Base-by-base conservation (phyloP, 2,888 invertebrate species). In the Mycalesis mineus region DNA sequence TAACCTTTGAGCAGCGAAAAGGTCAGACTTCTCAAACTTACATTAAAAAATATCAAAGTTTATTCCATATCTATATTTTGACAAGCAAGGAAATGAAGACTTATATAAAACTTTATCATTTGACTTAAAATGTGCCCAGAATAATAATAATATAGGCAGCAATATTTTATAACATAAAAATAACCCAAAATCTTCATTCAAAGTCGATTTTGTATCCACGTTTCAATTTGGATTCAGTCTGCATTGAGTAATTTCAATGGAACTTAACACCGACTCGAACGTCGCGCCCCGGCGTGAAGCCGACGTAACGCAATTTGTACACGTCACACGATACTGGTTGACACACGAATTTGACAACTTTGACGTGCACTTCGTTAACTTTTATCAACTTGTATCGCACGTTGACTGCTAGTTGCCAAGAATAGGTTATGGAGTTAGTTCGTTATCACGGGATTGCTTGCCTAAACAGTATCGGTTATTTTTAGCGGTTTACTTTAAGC, bases 231-330 rank as follows among this genome's bases (percentile, higher is more conserved):
- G 13, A 15, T 40, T 28, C 28, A 42, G 7, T 42, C n/a, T 7
- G n/a, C 33, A 47, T 47, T 17, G 48, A 22, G 17, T 37, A n/a
- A 47, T 36, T 48, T 4, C 48, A 17, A 36, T 36, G 22, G 41
- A 29, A 36, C 14, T 11, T 40, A 56, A 50, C 11, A 33, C 42
- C 42, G 28, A 37, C 45, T 31, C 5, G 9, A 22, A 28, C 48
- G 36, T 28, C 36, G 47, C 36, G 22, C 2, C n/a, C n/a, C 22
- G 8, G 41, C 49, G 45, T 50, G 42, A 17, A 44, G 44, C 37
- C 29, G 44, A 54, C 40, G 28, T 54, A 52, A 58, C 15, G 42
- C 47, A 52, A 58, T 48, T 44, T 7, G 42, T 29, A 5, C 29
- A 15, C 33, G 29, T 51, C 41, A 31, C 31, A 37, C 42, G 49